Evolutionary conservation across 1,140 invertebrate species (phyloP).

Genomic region (Brachionus rubens): DNA sequence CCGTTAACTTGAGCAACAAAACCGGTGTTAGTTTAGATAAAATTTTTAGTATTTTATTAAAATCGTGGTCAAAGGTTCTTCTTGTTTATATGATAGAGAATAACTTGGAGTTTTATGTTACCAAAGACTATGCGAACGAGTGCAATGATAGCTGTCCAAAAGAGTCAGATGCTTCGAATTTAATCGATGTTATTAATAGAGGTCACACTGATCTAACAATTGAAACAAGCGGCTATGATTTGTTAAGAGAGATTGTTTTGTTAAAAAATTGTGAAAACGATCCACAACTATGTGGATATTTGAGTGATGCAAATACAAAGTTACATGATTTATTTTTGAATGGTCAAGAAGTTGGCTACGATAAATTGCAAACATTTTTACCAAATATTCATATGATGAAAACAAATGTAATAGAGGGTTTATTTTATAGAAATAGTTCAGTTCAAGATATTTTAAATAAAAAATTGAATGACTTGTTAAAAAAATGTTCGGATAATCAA

Average conservation of each 20-base stretch:
- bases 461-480: neutral
- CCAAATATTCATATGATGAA: neutral
- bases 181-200: neutral
- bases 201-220: neutral
- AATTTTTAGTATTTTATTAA: neutral
- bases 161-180: neutral
- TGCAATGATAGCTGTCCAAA: neutral
- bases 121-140: neutral
- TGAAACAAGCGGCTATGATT: neutral
- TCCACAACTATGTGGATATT: neutral
- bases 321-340: neutral
- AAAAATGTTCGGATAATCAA: neutral
- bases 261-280: neutral
- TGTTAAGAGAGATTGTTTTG: neutral
- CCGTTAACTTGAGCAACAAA: neutral
- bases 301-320: neutral
- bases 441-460: constrained; percentile 22
- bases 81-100: constrained; percentile 35
- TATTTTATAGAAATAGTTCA: constrained; percentile 1
- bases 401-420: neutral
- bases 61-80: constrained; percentile 7
- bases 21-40: neutral
- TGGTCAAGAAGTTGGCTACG: neutral
- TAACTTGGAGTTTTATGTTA: constrained; percentile 34
- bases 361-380: neutral